phyloP scores from a whole-genome alignment of 2,888 invertebrate species.

The Scaptomyza caliginosa region DNA sequence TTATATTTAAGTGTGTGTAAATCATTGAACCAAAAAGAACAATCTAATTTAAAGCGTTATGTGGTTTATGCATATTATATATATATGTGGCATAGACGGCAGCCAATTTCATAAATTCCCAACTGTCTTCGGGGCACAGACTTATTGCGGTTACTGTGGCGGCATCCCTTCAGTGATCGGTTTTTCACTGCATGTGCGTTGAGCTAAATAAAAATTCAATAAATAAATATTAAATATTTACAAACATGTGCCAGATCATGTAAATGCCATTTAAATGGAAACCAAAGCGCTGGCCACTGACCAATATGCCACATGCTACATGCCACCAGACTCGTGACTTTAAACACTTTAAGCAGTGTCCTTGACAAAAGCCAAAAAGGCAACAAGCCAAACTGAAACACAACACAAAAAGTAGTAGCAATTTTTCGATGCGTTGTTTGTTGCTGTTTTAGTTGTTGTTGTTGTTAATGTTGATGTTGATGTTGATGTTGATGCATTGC shows the following conservation, averaged over 20 bases:
- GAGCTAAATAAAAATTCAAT: conserved; percentile 26
- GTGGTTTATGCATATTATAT: background rate
- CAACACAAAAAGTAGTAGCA: no score
- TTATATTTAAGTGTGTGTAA: no score
- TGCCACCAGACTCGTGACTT: background rate
- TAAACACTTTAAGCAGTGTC: conserved; percentile 2
- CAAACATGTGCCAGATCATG: conserved; percentile 5
- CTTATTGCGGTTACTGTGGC: background rate
- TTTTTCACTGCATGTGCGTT: background rate
- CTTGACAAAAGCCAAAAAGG: background rate
- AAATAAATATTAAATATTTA: conserved; percentile 16
- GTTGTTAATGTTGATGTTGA: conserved; percentile 8
- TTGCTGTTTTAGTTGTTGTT: no score
- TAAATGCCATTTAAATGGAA: conserved; percentile 1
- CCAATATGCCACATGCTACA: background rate
- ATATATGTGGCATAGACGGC: background rate
- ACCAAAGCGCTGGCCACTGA: background rate
- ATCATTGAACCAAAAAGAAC: background rate
- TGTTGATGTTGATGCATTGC: conserved; percentile 63
- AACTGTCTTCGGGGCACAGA: background rate
- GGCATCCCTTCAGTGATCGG: background rate
- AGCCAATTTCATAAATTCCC: conserved; percentile 4
- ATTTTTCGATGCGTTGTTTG: no score
- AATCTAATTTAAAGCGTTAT: background rate
- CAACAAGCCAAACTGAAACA: background rate